phyloP scores from a whole-genome alignment of 2,113 vertebrate genomes.

The Zosterops pallidus region DNA sequence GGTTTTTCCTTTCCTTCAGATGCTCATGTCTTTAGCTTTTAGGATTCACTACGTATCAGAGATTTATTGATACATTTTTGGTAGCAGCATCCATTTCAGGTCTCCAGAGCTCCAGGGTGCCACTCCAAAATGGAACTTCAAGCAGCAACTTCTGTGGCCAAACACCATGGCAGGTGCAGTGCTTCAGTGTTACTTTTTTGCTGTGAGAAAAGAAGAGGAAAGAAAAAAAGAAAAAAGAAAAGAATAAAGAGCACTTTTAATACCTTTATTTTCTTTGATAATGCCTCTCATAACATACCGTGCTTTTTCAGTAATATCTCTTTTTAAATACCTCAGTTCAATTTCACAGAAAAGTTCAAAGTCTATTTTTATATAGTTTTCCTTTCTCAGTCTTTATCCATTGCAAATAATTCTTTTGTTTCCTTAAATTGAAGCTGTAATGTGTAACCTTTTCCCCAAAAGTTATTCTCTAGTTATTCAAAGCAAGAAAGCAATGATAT shows the following conservation, averaged over 20 bases:
- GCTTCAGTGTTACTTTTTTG: background rate
- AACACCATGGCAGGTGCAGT: background rate
- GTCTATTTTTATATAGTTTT: background rate
- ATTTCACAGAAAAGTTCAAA: background rate
- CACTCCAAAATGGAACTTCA: background rate
- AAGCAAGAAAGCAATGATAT: background rate
- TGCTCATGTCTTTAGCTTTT: background rate
- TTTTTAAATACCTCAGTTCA: background rate
- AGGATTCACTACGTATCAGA: background rate
- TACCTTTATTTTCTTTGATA: background rate
- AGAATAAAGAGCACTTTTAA: background rate
- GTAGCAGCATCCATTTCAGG: background rate
- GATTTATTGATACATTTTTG: background rate
- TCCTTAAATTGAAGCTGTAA: background rate
- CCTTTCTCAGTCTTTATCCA: background rate
- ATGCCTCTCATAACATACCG: background rate
- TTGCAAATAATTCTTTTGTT: background rate
- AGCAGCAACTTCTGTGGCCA: background rate
- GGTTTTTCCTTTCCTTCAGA: background rate
- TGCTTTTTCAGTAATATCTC: background rate
- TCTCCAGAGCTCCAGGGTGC: background rate
- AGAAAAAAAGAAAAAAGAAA: too few species aligned
- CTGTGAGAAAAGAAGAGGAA: background rate
- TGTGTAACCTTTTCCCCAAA: background rate
- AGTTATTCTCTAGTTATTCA: background rate